phyloP scores from a whole-genome alignment of 1,140 invertebrate species.

The Argopecten irradians region DNA sequence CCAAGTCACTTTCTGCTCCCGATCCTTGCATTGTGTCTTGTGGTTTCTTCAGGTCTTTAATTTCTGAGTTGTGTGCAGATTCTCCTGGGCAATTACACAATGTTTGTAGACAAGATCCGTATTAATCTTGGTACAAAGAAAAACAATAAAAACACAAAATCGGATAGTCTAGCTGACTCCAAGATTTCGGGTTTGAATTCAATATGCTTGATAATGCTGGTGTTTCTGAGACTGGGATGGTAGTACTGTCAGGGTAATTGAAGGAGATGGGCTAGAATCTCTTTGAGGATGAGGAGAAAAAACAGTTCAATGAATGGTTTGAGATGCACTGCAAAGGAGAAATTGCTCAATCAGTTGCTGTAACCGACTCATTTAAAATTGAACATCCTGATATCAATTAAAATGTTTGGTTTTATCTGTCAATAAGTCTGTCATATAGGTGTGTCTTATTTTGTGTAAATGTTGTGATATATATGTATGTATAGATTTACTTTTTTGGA shows the following conservation, averaged over 20 bases:
- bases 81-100: constrained; percentile 8
- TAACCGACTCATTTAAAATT: constrained; percentile 12
- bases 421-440: neutral
- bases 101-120: constrained; percentile 21
- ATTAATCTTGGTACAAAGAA: constrained; percentile 18
- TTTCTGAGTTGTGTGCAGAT: neutral
- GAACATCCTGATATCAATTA: neutral
- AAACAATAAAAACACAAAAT: constrained; percentile 23
- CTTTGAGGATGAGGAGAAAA: neutral
- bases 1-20: neutral
- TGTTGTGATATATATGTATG: neutral
- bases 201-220: constrained; percentile 6
- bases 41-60: constrained; percentile 15
- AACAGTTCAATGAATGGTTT: constrained; percentile 10
- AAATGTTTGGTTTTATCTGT: neutral
- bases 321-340: constrained; percentile 3
- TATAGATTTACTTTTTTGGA: neutral
- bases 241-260: neutral
- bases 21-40: constrained; percentile 5
- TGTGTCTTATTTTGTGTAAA: neutral
- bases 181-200: constrained; percentile 18
- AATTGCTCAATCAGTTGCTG: neutral
- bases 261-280: neutral
- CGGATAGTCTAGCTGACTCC: constrained; percentile 19
- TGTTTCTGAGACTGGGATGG: neutral